These are phyloP conservation scores for Machimus atricapillus DNA, from an alignment of 2,888 invertebrate genomes.

Conservation along the genomic window DNA sequence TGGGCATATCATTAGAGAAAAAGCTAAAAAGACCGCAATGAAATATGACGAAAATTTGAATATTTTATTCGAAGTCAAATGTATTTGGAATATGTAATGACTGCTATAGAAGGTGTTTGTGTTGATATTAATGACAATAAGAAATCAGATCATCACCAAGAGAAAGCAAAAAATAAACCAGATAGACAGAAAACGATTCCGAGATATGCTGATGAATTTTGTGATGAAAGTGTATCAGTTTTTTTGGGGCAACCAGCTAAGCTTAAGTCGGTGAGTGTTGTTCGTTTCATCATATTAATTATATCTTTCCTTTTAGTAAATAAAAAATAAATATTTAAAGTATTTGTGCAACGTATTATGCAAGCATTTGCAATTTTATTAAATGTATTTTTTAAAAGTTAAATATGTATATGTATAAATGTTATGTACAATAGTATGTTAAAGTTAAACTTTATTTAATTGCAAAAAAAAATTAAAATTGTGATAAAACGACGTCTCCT, in stretches of 20 bases:
- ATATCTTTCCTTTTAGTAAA: neutral
- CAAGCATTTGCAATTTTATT: neutral
- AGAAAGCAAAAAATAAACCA: neutral
- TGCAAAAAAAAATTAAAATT: no score
- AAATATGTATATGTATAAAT: no score
- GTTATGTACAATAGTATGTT: neutral
- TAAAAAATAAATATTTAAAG: neutral
- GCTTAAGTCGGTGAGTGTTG: neutral
- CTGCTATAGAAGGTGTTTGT: neutral
- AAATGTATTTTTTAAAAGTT: neutral
- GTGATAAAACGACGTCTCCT: no score
- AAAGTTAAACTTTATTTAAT: no score
- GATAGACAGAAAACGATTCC: neutral
- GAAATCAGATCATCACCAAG: neutral
- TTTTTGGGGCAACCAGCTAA: neutral
- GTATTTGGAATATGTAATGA: neutral
- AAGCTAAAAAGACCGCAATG: neutral
- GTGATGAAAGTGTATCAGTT: neutral
- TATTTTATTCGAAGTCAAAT: neutral
- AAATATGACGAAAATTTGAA: neutral
- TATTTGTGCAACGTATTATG: neutral
- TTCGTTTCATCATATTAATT: neutral
- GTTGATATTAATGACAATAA: neutral
- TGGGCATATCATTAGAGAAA: neutral
- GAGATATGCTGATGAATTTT: neutral